Evolutionary conservation across 1,140 invertebrate genomes (phyloP), one percentile per base, ranked within the genome.

Genomic region (Potamilus streckersoni): DNA sequence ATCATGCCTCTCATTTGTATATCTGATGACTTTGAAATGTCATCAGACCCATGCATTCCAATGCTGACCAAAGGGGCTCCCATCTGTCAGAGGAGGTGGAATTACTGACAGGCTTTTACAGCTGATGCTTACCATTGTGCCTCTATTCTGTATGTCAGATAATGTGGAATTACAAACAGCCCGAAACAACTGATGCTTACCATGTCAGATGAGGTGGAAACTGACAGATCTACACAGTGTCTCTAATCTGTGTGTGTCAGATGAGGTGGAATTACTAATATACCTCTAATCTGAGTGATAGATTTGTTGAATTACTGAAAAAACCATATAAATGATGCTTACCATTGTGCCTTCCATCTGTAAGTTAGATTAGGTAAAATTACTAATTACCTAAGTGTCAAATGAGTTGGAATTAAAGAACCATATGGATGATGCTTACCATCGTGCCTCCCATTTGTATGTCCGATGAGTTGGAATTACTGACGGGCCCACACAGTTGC

Each of bases 381-480:
- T 77, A 59, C 78, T 79, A 0, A 74, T 78, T 83, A 5, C 85
- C 87, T 65, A 71, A 23, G 74, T 66, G 31, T 76, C 76, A 12
- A 63, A 64, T 17, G 68, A 74, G 27, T 71, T 76, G 63, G 72
- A 64, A 58, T 78, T 77, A 59, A 76, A 2, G 80, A 77, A 0
- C 89, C 87, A 83, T 88, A 90, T 4, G 89, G 81, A 76, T 88
- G 87, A 63, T 64, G 81, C 83, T 77, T 75, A 87, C 87, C 82
- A 89, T 63, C 59, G 79, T 83, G 5, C 86, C 87, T 65, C 80
- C 83, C 74, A 83, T 82, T 14, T 73, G 73, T 38, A 76, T 66
- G 31, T 76, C 76, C 4, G 65, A 64, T 17, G 68, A 74, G 27
- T 69, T 76, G 63, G 73, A 64, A 58, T 78, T 77, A 59, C 78